Percentiles rank a stretch among this genome's conserved stretches.
phyloP scores from a whole-genome alignment of 2,888 invertebrate species.

The Bursaphelenchus okinawaensis region DNA sequence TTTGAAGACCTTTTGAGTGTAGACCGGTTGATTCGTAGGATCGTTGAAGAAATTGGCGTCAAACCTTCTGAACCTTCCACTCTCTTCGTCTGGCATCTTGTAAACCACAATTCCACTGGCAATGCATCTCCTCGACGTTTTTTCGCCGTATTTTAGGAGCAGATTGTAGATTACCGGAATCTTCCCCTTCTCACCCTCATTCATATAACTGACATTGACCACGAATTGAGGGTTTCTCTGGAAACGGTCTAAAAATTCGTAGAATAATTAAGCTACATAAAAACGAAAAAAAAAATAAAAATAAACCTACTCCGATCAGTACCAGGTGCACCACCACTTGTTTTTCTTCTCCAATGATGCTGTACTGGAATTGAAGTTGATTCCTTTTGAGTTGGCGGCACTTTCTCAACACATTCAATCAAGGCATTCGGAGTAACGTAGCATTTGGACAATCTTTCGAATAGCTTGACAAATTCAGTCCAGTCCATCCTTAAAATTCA shows the following conservation, averaged over 20 bases:
- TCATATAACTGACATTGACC: background rate
- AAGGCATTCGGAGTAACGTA: background rate
- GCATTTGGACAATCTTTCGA: background rate
- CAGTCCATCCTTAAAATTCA: background rate
- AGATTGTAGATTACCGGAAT: background rate
- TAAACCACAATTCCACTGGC: background rate
- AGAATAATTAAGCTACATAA: background rate
- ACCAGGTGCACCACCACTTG: slow-evolving; percentile 3
- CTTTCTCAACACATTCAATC: background rate
- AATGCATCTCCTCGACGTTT: background rate
- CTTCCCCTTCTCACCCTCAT: background rate
- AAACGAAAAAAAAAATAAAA: background rate
- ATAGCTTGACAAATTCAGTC: background rate
- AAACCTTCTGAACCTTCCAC: background rate
- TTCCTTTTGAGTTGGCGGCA: background rate
- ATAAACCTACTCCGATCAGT: background rate
- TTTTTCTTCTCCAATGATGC: background rate
- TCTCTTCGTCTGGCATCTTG: background rate
- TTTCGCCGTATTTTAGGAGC: background rate
- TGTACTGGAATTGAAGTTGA: background rate
- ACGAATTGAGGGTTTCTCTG: slow-evolving; percentile 4
- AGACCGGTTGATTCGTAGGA: background rate
- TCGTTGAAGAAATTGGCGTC: slow-evolving; percentile 2
- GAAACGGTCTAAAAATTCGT: background rate
- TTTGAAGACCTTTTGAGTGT: background rate